Evolutionary conservation across 2,113 vertebrate species (phyloP), one percentile per base, ranked within the genome.

Genomic region (Oreochromis niloticus): DNA sequence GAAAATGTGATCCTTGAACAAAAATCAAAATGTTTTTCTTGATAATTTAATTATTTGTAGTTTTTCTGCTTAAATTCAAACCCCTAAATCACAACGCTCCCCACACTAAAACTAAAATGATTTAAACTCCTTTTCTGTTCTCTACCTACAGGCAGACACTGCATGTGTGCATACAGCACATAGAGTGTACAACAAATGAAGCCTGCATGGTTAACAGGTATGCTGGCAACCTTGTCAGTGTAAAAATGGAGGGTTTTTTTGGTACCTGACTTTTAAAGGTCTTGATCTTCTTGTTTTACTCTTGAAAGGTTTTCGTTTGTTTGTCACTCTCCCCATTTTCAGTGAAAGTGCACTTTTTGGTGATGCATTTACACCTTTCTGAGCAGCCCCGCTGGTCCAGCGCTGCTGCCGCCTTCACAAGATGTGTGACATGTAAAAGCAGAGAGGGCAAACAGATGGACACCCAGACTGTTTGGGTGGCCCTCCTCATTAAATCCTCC

Each of bases 401-500:
- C 4, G 2, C 80, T n/a, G 81, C 63, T 66, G 8, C 55, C 24
- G 9, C 75, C 84, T 19, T 71, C 59, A 75, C 68, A 82, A 84
- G 59, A 85, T 81, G 59, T 80, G 56, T 80, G 87, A 87, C 88
- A 55, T 48, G 82, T 57, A 71, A 75, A 85, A 85, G 81, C 61
- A 61, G 63, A 55, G 80, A 17, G 36, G 57, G 89, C 78, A 66
- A 88, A 89, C 95, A 94, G 94, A 95, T 93, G 93, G 95, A 93
- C 90, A 88, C 68, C 87, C 87, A 86, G 89, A 39, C 85, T 91
- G 87, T 88, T 87, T 87, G 89, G 83, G 88, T 30, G 82, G 8
- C 82, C 88, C 89, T 79, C 79, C 88, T 93, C 91, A 93, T 94
- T 95, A 96, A 93, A 91, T 89, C 90, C 87, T 90, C 86, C 84